A percentile compares a stretch with the other conserved stretches of the same genome.
Evolutionary conservation across 2,797 vertebrate species (phyloP).

Genomic region (Enteromius treurensis): DNA sequence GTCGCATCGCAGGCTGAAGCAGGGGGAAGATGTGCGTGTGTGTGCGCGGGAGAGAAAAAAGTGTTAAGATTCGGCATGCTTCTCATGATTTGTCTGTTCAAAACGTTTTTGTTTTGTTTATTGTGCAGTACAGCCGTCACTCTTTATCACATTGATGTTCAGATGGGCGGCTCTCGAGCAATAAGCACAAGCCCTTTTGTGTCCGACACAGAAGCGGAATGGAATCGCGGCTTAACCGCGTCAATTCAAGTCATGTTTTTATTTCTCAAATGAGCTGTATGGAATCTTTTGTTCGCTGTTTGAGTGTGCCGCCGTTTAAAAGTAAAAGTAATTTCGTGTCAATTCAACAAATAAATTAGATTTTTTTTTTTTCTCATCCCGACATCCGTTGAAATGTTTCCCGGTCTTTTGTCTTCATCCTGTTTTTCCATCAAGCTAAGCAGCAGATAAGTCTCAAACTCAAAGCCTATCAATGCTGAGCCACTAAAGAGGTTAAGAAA

Average conservation of each 20-base stretch:
- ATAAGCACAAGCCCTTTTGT: conserved; percentile 56
- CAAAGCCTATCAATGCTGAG: conserved; percentile 46
- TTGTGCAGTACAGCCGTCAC: conserved; percentile 54
- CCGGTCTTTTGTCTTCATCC: conserved; percentile 68
- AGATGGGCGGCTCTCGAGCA: conserved; percentile 64
- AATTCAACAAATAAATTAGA: conserved; percentile 74
- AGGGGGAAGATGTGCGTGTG: conserved; percentile 47
- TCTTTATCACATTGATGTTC: conserved; percentile 64
- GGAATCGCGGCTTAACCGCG: conserved; percentile 60
- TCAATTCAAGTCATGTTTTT: conserved; percentile 66
- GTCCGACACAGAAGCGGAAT: conserved; percentile 57
- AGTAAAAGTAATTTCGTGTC: conserved; percentile 74
- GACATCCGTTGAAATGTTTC: conserved; percentile 76
- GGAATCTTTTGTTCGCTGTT: conserved; percentile 62
- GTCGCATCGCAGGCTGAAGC: conserved; percentile 66
- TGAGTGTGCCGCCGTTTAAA: conserved; percentile 65
- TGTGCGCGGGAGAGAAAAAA: conserved; percentile 24
- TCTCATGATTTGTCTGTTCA: conserved; percentile 57
- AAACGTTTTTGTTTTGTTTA: conserved; percentile 60
- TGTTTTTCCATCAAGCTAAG: conserved; percentile 55
- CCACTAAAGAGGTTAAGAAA: conserved; percentile 32
- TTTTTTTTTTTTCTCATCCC: conserved; percentile 60
- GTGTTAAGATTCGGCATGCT: conserved; percentile 63
- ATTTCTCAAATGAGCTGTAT: conserved; percentile 68
- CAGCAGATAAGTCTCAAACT: conserved; percentile 44